These are phyloP conservation scores for Drosophila kanekoi DNA, from an alignment of 2,888 invertebrate species.

Conservation along the genomic window DNA sequence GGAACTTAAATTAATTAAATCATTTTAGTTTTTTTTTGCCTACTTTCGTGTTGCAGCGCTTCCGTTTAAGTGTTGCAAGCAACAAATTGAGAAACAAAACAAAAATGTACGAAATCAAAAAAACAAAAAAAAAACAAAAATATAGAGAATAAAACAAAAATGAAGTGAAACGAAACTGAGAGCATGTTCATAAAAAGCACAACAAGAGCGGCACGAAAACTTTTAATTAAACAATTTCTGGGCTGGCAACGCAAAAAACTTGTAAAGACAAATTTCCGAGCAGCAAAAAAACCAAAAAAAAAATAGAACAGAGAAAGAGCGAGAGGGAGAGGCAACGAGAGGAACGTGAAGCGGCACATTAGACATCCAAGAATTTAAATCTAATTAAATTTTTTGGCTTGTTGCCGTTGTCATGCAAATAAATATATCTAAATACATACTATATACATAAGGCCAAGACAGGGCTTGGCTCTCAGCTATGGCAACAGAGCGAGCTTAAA, in stretches of 20 bases:
- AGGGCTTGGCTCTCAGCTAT: constrained; percentile 40
- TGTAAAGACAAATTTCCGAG: constrained; percentile 74
- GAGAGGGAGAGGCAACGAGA: no score
- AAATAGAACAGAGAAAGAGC: constrained; percentile 3
- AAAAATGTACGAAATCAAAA: constrained; percentile 12
- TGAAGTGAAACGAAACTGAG: constrained; percentile 50
- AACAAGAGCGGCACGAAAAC: constrained; percentile 70
- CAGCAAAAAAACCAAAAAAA: constrained; percentile 7
- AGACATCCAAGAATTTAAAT: constrained; percentile 81
- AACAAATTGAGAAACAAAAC: constrained; percentile 10
- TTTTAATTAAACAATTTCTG: constrained; percentile 80
- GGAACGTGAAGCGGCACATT: constrained; percentile 55
- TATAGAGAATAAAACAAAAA: constrained; percentile 14
- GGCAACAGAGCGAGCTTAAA: constrained; percentile 71
- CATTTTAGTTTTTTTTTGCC: constrained; percentile 47
- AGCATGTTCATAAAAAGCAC: constrained; percentile 51
- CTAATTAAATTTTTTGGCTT: constrained; percentile 80
- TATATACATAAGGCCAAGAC: constrained; percentile 21
- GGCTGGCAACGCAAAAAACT: constrained; percentile 67
- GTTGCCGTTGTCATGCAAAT: constrained; percentile 70
- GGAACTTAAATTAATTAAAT: constrained; percentile 52
- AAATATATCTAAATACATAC: constrained; percentile 53
- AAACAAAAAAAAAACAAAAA: constrained; percentile 11
- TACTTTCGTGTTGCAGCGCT: constrained; percentile 37
- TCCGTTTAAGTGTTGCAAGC: constrained; percentile 46